These are phyloP conservation scores for Coregonus clupeaformis DNA, from an alignment of 2,113 vertebrate species.

Conservation along the genomic window DNA sequence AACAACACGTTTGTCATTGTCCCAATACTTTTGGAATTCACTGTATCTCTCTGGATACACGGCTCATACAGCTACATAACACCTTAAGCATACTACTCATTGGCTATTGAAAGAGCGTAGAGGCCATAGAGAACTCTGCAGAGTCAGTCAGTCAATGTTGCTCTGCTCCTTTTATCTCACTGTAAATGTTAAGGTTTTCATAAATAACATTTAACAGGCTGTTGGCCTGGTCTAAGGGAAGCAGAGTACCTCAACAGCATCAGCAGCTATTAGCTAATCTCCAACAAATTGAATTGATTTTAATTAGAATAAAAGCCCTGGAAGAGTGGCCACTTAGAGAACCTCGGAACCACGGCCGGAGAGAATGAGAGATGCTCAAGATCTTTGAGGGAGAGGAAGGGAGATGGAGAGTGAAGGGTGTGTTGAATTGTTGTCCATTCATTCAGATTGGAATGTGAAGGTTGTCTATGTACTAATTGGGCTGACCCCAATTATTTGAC, in stretches of 20 bases:
- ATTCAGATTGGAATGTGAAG: constrained; percentile 50
- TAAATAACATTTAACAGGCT: constrained; percentile 42
- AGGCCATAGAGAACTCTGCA: too few species aligned
- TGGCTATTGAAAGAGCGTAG: too few species aligned
- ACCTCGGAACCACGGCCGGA: constrained; percentile 37
- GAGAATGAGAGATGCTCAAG: constrained; percentile 40
- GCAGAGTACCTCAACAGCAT: constrained; percentile 68
- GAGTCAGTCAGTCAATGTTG: background rate
- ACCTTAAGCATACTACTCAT: too few species aligned
- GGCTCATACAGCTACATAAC: too few species aligned
- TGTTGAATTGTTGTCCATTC: constrained; percentile 53
- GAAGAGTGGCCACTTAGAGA: constrained; percentile 61
- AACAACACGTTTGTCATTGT: too few species aligned
- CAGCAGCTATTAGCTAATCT: constrained; percentile 68
- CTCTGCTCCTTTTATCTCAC: background rate
- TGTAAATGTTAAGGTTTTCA: constrained; percentile 24
- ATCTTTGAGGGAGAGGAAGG: constrained; percentile 59
- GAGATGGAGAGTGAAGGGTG: constrained; percentile 1
- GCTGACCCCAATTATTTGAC: too few species aligned
- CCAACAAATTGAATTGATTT: constrained; percentile 79
- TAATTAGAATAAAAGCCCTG: constrained; percentile 88
- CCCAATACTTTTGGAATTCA: too few species aligned
- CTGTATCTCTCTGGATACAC: too few species aligned
- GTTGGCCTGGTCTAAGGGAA: constrained; percentile 50
- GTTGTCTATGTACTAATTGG: constrained; percentile 30